Evolutionary conservation across 2,113 vertebrate genomes (phyloP), one percentile per base, ranked within the genome.

Genomic region (Tetraodon nigroviridis): DNA sequence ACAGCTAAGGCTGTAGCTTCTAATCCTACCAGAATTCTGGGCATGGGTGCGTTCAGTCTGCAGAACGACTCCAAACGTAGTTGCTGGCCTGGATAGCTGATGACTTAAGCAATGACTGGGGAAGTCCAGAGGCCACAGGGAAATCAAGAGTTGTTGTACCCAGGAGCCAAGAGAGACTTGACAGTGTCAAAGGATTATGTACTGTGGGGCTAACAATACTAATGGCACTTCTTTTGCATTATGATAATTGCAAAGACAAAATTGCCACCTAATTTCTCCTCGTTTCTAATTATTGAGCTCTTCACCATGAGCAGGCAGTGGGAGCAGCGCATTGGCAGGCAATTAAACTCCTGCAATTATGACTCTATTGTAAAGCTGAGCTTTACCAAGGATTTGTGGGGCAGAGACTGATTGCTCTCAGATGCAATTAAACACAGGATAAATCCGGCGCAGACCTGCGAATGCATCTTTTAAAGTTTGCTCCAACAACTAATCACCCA

Each of bases 281-380:
- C 69, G 81, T 87, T 89, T 89, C 86, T 90, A 90, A 92, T 90
- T 90, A 90, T 87, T 89, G 81, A 78, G 80, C 87, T 89, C 86
- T 90, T 86, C 84, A 87, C 78, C 79, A 72, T 70, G 86, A 86
- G 86, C 88, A 87, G 84, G 82, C 83, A 80, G 82, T 79, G 84
- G 80, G 84, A 89, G 84, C 82, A 74, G 79, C 88, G 77, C 86
- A 88, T 84, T 86, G 81, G 85, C 85, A 88, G 82, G 87, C 89
- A 90, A 92, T 92, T 91, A 91, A 89, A 91, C 81, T 88, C 80
- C 87, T 84, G 89, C 90, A 90, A 92, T 91, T 91, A 92, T 73
- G 80, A 76, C 81, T 89, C 84, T 84, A 89, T 91, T 89, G 89
- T 90, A 86, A 90, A 87, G 86, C 81, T 57, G 64, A 81, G 87